Evolutionary conservation across 2,797 vertebrate species (phyloP), one percentile per base, ranked within the genome.

Genomic region (Myripristis murdjan): DNA sequence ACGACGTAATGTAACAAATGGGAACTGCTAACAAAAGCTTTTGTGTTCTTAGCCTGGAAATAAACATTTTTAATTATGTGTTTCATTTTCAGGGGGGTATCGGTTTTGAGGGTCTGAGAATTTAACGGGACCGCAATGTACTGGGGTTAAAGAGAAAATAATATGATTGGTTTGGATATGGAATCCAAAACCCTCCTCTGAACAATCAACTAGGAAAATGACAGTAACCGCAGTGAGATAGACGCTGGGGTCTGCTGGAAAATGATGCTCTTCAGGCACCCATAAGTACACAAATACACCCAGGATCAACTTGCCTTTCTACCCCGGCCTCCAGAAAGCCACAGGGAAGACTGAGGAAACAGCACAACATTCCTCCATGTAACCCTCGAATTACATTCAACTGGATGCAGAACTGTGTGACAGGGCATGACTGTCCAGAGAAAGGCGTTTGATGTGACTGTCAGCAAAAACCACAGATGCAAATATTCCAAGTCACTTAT

Each of bases 11-110:
- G 71, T 44, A 52, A 81, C 63, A 48, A 72, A 57, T 57, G 81
- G 73, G 73, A 73, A 58, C 5, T 59, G 73, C 83, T 62, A 86
- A 89, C 82, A 87, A 91, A 83, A 80, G 62, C 57, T 56, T 89
- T 88, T 82, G 81, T 86, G 72, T 86, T 84, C 78, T 22, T 65
- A 70, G 72, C 26, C 63, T 79, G 75, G 83, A 85, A 81, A 82
- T 83, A 85, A 85, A 90, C 76, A 86, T 70, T 87, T 87, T 89
- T 85, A 91, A 90, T 93, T 75, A 81, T 79, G 79, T 79, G 87
- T 91, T 90, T 87, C 70, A 86, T 91, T 87, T 88, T 71, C 35
- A 68, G 60, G 24, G 58, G 64, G 80, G 69, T 84, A 82, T 77
- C 54, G 39, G 85, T 81, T 89, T n/a, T 54, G 61, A 82, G 77